phyloP scores from a whole-genome alignment of 2,797 vertebrate genomes.

The Microctenopoma lineatum region DNA sequence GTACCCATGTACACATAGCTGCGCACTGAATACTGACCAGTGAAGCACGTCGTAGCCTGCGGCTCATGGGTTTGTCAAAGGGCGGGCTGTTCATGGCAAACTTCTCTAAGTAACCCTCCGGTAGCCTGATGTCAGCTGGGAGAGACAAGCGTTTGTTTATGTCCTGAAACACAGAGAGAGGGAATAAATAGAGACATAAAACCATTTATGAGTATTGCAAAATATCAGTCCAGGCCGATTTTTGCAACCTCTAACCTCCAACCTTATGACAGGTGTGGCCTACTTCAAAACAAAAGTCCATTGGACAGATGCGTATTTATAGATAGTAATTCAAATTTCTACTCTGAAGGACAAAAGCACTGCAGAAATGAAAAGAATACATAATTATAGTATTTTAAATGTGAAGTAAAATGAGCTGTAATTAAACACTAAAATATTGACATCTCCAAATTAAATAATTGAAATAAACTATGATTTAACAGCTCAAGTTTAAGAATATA shows the following conservation, averaged over 20 bases:
- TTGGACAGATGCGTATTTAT: background rate
- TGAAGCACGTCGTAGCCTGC: conserved; percentile 84
- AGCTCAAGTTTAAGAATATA: background rate
- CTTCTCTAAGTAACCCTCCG: conserved; percentile 87
- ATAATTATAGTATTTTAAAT: conserved; percentile 3
- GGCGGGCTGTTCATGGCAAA: conserved; percentile 87
- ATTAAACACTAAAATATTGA: background rate
- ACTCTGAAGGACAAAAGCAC: background rate
- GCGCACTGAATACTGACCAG: conserved; percentile 76
- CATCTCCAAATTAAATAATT: background rate
- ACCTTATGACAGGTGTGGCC: background rate
- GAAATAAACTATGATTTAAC: background rate
- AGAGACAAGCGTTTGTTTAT: conserved; percentile 88
- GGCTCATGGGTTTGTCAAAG: conserved; percentile 87
- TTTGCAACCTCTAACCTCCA: conserved; percentile 1
- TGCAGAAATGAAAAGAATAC: background rate
- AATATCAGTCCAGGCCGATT: background rate
- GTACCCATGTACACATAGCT: conserved; percentile 23
- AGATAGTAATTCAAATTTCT: background rate
- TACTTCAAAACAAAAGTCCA: background rate
- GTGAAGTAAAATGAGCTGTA: background rate
- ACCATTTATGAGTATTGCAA: background rate
- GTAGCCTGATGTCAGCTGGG: conserved; percentile 86
- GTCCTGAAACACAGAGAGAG: conserved; percentile 76
- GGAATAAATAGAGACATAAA: background rate